Conservation (phyloP, 2,888 invertebrate species). For the Xestia sexstrigata region DNA sequence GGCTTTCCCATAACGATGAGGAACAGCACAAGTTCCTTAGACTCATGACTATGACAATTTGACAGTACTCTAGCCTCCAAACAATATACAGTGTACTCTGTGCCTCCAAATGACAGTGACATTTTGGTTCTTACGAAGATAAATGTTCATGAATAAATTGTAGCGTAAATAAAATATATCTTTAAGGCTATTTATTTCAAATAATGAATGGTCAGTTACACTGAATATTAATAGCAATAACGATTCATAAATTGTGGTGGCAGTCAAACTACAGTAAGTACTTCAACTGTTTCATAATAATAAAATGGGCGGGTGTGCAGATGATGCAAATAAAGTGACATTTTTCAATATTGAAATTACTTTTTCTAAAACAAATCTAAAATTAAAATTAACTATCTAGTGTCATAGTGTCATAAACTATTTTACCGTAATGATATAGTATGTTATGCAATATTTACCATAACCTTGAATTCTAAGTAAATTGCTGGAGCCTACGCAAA, state of each 20-base stretch:
- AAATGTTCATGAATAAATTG: conserved; percentile 28
- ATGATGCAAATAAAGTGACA: background rate
- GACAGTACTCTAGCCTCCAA: background rate
- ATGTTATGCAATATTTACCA: conserved; percentile 62
- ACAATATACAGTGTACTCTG: too few species aligned
- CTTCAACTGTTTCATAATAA: conserved; percentile 3
- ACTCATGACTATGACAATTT: background rate
- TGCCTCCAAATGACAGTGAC: background rate
- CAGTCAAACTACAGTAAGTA: conserved; percentile 55
- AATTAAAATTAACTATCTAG: background rate
- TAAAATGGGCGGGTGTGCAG: background rate
- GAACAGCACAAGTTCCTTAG: too few species aligned
- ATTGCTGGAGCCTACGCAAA: conserved; percentile 48
- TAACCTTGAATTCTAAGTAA: conserved; percentile 58
- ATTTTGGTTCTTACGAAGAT: conserved; percentile 6
- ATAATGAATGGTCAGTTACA: conserved; percentile 32
- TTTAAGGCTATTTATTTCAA: conserved; percentile 15
- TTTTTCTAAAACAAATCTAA: background rate
- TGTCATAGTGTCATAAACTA: background rate
- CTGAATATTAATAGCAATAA: conserved; percentile 36
- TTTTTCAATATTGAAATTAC: background rate
- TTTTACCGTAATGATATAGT: background rate
- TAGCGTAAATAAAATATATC: conserved; percentile 24
- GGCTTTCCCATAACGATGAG: background rate
- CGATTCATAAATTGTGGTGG: conserved; percentile 3